Evolutionary conservation across 35 echinoderm and acorn worm species (phyloP), one percentile per base, ranked within the genome.

Genomic region (Anneissia japonica): DNA sequence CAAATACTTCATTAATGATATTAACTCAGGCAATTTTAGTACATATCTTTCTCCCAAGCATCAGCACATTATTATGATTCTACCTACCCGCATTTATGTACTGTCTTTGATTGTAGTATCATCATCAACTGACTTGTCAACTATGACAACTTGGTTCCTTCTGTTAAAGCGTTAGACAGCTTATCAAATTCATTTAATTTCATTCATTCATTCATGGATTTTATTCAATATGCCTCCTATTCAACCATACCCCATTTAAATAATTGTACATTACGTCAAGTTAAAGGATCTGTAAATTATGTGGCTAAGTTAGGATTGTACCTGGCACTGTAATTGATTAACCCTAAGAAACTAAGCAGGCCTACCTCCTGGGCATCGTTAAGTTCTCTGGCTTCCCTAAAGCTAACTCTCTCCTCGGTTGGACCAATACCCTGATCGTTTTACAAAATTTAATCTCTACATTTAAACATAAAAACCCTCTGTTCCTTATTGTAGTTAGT

Each of bases 251-350:
- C 51, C 51, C 51, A 64, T 1, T 16, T 1, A 9, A 9, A 64
- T 9, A 23, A n/a, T n/a, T n/a, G 51, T 64, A 43, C 64, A 26
- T 35, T 35, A 32, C 74, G 34, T 74, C 13, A 3, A 23, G n/a
- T 56, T 77, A 86, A 39, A 0, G 38, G 84, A n/a, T 86, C 84
- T 35, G 28, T 32, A 23, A 77, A 28, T n/a, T n/a, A n/a, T 77
- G 84, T 77, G 5, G 84, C 34, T 26, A 74, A 36, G 34, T 86
- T 73, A 77, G 74, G 16, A 30, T 77, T 33, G 78, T 77, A 86
- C 36, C 75, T 86, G 3, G 29, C 30, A 46, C 73, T 30, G n/a
- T 77, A 76, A 30, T 78, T 28, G 38, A 35, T 23, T 38, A 55
- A 38, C 31, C 86, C 75, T 14, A 56, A 56, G 56, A 87, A 79